These are phyloP conservation scores for Melikaiella ostensackeni DNA, from an alignment of 2,888 invertebrate genomes.

Conservation along the genomic window DNA sequence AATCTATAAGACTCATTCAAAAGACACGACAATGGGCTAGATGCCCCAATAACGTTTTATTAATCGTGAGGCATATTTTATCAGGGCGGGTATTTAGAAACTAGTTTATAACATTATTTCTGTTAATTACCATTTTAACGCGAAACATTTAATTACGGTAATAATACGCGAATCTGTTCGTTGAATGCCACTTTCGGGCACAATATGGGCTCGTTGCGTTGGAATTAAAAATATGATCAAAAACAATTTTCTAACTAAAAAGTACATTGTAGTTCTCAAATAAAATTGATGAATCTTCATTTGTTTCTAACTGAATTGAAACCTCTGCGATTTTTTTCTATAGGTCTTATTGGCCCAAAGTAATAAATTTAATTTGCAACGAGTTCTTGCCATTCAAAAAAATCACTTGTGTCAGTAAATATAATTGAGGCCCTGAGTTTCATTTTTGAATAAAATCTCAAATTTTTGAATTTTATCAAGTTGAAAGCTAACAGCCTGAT, in stretches of 20 bases:
- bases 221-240: no score
- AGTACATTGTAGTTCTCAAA: no score
- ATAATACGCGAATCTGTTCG: constrained; percentile 60
- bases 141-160: constrained; percentile 49
- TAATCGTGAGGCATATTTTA: constrained; percentile 60
- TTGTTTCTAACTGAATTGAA: background rate
- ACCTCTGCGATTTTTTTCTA: background rate
- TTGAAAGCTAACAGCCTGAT: constrained; percentile 26
- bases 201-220: constrained; percentile 47
- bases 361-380: background rate
- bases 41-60: constrained; percentile 61
- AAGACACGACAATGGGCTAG: constrained; percentile 59
- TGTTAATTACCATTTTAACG: constrained; percentile 57
- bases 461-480: background rate
- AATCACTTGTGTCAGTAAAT: constrained; percentile 61
- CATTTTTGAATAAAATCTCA: constrained; percentile 24
- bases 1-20: constrained; percentile 54
- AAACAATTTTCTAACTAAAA: no score
- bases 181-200: constrained; percentile 51
- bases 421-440: constrained; percentile 46
- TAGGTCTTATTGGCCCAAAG: background rate
- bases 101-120: constrained; percentile 60
- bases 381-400: constrained; percentile 36
- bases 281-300: no score
- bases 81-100: constrained; percentile 65